These are phyloP conservation scores for Colius striatus DNA, from an alignment of 2,113 vertebrate genomes.

Conservation along the genomic window DNA sequence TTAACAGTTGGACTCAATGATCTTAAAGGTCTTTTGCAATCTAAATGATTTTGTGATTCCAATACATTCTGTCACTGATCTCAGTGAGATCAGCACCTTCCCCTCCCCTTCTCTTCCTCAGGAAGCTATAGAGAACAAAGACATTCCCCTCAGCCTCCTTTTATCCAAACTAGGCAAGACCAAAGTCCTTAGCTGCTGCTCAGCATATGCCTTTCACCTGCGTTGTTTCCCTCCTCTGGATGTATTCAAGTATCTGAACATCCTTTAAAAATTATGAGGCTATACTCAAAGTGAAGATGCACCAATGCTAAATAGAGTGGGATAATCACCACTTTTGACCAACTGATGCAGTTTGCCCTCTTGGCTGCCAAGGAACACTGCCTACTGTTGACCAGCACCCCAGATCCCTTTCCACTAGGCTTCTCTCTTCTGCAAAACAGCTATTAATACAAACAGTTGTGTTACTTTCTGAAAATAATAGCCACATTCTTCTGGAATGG, in stretches of 20 bases:
- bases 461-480: not conserved
- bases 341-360: not conserved
- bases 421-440: too few species aligned
- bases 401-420: not conserved
- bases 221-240: not conserved
- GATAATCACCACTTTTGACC: fast-evolving
- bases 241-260: not conserved
- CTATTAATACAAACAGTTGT: not conserved
- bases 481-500: not conserved
- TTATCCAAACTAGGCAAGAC: not conserved
- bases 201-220: not conserved
- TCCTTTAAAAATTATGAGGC: not conserved
- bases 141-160: not conserved
- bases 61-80: fast-evolving
- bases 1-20: too few species aligned
- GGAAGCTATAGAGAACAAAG: not conserved
- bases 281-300: fast-evolving
- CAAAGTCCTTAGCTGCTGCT: not conserved
- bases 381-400: not conserved
- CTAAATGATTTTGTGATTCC: too few species aligned
- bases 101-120: not conserved
- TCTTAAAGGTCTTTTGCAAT: too few species aligned
- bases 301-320: fast-evolving
- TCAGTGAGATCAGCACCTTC: not conserved
- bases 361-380: not conserved